Evolutionary conservation across 2,888 invertebrate species (phyloP), one percentile per base, ranked within the genome.

Genomic region (Spilosoma lubricipeda): DNA sequence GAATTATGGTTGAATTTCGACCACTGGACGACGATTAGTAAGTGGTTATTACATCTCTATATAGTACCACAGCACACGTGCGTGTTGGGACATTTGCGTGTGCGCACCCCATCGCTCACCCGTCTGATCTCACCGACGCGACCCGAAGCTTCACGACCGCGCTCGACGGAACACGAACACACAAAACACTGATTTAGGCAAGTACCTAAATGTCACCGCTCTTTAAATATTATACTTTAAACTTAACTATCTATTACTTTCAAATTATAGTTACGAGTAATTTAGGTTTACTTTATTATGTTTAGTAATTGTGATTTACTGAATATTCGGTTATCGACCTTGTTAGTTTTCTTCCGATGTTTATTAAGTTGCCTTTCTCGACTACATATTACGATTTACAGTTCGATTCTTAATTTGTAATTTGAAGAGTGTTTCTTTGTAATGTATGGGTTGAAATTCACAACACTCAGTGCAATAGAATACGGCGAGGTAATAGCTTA

Each of bases 21-120:
- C 39, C 39, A 9, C 39, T 39, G 11, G 39, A 39, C 39, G 39
- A 39, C 39, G 1, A 39, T 11, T 9, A 39, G 39, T 39, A 45
- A 30, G 7, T 9, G 68, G 83, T 85, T 81, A 76, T 80, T 87
- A 72, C 90, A 85, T 67, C 93, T 90, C 91, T 84, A 82, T 87
- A 85, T 52, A 82, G 59, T 67, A 86, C 33, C n/a, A 20, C 18
- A 23, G 27, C 76, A 89, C 93, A 93, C 93, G 94, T 93, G 94
- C 85, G 82, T 78, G 74, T 79, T 75, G 83, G 93, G 94, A 91
- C 94, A 94, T 95, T 94, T 92, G 94, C 94, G 94, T 95, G 94
- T 78, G 88, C 86, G 89, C 90, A 87, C 91, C 88, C 90, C 89
- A 91, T 92, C 89, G 91, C 90, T 89, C 91, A 90, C 82, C 80